Conservation (phyloP, 53 echinoderm and acorn worm species). For the Astropecten irregularis region DNA sequence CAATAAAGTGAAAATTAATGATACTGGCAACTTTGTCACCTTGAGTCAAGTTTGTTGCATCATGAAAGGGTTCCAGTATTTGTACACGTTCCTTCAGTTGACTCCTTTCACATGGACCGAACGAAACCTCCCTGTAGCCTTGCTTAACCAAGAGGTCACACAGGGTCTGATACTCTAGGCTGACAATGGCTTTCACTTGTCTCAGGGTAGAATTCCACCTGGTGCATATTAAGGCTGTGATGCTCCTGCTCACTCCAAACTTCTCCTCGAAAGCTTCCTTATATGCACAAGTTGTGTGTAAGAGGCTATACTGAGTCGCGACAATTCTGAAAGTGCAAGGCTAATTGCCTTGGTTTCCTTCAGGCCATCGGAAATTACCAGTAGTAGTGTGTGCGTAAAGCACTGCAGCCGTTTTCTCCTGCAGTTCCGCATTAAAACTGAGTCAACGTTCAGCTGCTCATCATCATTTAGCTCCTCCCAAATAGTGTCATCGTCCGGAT, state of each 20-base stretch:
- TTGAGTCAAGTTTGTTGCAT: constrained; percentile 37
- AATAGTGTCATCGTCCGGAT: constrained; percentile 10
- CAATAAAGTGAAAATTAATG: no score
- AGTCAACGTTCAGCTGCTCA: constrained; percentile 4
- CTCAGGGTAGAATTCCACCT: constrained; percentile 26
- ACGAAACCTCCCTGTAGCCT: constrained; percentile 30
- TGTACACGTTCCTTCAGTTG: constrained; percentile 42
- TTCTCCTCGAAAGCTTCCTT: constrained; percentile 15
- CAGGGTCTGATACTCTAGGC: constrained; percentile 36
- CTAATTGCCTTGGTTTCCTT: constrained; percentile 13
- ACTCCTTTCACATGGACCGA: constrained; percentile 32
- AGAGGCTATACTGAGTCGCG: neutral
- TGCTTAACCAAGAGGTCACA: constrained; percentile 29
- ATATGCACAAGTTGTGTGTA: constrained; percentile 1
- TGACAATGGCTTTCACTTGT: constrained; percentile 27
- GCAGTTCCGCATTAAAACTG: constrained; percentile 1
- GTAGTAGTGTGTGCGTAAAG: constrained; percentile 40
- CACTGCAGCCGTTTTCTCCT: constrained; percentile 42
- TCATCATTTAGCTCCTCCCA: constrained; percentile 11
- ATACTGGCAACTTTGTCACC: constrained; percentile 46
- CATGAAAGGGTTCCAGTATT: constrained; percentile 40
- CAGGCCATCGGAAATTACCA: constrained; percentile 23
- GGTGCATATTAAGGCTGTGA: constrained; percentile 41
- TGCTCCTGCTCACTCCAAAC: constrained; percentile 24
- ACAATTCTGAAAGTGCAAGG: neutral